Evolutionary conservation across 37 sponge, comb jelly and placozoan genomes (phyloP).

Genomic region (Amphimedon queenslandica): DNA sequence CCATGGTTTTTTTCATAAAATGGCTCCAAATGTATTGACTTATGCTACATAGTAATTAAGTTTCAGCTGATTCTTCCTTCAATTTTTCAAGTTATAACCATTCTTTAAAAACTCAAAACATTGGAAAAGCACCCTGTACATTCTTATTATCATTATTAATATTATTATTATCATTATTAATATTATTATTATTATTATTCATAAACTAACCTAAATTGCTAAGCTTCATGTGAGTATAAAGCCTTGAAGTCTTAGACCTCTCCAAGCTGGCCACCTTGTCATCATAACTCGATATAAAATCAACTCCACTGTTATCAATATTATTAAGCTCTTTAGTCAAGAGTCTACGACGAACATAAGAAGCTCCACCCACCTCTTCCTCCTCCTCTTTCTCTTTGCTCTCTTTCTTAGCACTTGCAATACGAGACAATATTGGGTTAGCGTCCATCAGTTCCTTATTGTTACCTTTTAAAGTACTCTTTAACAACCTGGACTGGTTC

Average conservation of each 20-base stretch:
- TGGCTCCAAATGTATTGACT: too few relatives aligned
- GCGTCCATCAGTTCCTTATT: neutral
- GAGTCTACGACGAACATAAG: slow-evolving; percentile 24
- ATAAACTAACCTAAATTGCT: neutral
- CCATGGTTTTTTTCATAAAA: too few relatives aligned
- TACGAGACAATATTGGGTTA: slow-evolving; percentile 38
- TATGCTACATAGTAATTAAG: too few relatives aligned
- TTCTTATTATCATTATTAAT: too few relatives aligned
- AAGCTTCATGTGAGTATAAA: neutral
- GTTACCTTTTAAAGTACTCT: slow-evolving; percentile 25
- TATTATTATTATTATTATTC: neutral
- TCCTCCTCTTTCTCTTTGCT: neutral
- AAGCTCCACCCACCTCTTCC: neutral
- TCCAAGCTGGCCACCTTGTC: neutral
- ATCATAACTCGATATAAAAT: slow-evolving; percentile 28
- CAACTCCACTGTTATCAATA: slow-evolving; percentile 8
- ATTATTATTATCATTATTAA: neutral
- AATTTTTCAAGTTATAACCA: too few relatives aligned
- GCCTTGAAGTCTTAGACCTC: neutral
- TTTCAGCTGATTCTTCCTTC: too few relatives aligned
- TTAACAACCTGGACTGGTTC: slow-evolving; percentile 44
- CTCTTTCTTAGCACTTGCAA: slow-evolving; percentile 16
- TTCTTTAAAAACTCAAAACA: too few relatives aligned
- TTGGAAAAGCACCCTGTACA: too few relatives aligned
- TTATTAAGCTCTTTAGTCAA: slow-evolving; percentile 34